A percentile compares a stretch with the other conserved stretches of the same genome.
Conservation (phyloP, 1,140 invertebrate species). For the Samia ricini region DNA sequence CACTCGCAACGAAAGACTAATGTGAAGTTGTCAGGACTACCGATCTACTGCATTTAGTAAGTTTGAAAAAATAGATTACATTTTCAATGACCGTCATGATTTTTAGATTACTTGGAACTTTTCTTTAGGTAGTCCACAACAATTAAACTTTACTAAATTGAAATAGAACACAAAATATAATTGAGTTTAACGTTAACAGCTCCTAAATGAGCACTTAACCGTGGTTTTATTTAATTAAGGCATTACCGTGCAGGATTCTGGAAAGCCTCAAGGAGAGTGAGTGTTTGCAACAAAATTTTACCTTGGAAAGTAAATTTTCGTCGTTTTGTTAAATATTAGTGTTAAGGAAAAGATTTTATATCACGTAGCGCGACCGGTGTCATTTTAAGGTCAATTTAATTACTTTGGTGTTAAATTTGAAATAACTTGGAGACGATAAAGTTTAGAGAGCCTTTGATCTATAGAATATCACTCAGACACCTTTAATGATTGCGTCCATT, state of each 20-base stretch:
- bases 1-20: no score
- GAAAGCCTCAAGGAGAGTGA: background rate
- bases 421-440: background rate
- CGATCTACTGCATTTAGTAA: no score
- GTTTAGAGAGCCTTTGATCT: background rate
- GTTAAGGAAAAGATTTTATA: background rate
- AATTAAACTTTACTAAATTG: no score
- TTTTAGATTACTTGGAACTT: no score
- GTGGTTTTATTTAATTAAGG: background rate
- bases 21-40: no score
- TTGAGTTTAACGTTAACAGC: no score
- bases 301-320: background rate
- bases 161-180: no score
- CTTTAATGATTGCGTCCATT: background rate
- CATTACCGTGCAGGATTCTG: background rate
- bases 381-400: background rate
- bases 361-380: background rate
- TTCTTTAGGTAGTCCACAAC: no score
- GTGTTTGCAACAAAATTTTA: background rate
- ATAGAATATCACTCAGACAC: background rate
- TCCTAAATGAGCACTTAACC: no score
- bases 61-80: no score
- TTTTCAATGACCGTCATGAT: no score
- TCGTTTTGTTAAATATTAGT: no score
- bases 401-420: background rate